A percentile compares a stretch with the other conserved stretches of the same genome.
These are phyloP conservation scores for Pseudorectes ferrugineus DNA, from an alignment of 2,113 vertebrate genomes.

Conservation along the genomic window DNA sequence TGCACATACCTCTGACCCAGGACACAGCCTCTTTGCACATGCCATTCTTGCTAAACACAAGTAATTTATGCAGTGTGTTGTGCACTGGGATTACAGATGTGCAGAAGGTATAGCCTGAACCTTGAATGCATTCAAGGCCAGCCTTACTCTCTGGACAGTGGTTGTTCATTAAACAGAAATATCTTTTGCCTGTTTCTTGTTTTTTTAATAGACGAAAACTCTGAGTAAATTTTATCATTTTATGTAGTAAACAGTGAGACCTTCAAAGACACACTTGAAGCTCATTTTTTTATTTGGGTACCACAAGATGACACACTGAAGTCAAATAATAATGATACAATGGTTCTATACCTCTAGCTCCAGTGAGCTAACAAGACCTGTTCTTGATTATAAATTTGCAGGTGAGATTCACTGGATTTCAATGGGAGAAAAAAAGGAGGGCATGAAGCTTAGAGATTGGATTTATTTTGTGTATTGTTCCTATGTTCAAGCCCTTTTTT, in stretches of 20 bases:
- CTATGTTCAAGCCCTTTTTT: background rate
- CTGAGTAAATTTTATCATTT: background rate
- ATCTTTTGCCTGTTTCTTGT: background rate
- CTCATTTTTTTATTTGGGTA: background rate
- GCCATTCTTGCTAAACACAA: background rate
- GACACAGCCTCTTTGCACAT: background rate
- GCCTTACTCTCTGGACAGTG: background rate
- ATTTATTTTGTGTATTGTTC: background rate
- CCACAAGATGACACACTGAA: background rate
- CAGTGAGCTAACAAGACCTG: background rate
- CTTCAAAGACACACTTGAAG: background rate
- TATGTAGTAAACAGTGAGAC: rapidly evolving
- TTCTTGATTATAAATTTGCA: background rate
- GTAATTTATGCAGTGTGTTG: background rate
- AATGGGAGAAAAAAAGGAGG: background rate
- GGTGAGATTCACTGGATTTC: background rate
- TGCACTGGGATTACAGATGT: background rate
- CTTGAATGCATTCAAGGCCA: background rate
- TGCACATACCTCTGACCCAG: background rate
- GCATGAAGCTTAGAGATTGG: background rate
- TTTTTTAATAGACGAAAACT: background rate
- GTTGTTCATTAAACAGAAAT: background rate
- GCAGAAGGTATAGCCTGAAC: background rate
- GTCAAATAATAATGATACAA: background rate
- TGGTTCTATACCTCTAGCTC: background rate